Percentiles rank a stretch among this genome's conserved stretches.
Conservation (phyloP, 2,113 vertebrate species). For the rabbit (Oryctolagus cuniculus) region DNA sequence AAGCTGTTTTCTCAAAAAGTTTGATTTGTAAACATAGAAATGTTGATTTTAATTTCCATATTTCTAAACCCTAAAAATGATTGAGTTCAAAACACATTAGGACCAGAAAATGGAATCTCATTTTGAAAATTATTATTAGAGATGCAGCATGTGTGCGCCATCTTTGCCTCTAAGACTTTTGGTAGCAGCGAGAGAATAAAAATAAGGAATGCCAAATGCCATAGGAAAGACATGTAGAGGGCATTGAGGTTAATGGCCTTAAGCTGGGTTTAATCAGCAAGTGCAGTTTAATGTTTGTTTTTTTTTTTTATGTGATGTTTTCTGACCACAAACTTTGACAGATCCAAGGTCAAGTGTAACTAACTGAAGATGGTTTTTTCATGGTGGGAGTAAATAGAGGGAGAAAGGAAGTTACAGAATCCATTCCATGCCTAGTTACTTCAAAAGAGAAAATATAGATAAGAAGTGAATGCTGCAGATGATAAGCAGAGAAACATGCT, state of each 20-base stretch:
- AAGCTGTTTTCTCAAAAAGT: neutral
- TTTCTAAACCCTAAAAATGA: neutral
- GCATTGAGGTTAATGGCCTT: neutral
- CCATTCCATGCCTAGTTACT: neutral
- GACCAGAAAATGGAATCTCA: neutral
- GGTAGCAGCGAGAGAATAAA: neutral
- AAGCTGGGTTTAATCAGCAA: neutral
- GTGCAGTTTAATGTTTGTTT: neutral
- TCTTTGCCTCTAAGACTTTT: neutral
- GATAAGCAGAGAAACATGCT: neutral
- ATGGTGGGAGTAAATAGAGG: neutral
- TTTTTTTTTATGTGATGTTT: neutral
- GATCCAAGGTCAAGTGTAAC: neutral
- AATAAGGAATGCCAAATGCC: neutral
- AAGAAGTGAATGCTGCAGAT: neutral
- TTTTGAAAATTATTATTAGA: neutral
- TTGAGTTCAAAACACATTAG: slow-evolving; percentile 15
- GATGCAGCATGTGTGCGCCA: fast-evolving
- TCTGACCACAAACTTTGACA: slow-evolving; percentile 21
- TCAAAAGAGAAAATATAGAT: neutral
- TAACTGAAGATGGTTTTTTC: neutral
- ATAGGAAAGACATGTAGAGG: neutral
- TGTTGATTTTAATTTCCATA: slow-evolving; percentile 18
- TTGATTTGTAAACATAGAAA: neutral
- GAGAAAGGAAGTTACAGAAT: neutral